A percentile compares a stretch with the other conserved stretches of the same genome.
Evolutionary conservation across 2,888 invertebrate genomes (phyloP).

Genomic region (Eremobia ochroleuca): DNA sequence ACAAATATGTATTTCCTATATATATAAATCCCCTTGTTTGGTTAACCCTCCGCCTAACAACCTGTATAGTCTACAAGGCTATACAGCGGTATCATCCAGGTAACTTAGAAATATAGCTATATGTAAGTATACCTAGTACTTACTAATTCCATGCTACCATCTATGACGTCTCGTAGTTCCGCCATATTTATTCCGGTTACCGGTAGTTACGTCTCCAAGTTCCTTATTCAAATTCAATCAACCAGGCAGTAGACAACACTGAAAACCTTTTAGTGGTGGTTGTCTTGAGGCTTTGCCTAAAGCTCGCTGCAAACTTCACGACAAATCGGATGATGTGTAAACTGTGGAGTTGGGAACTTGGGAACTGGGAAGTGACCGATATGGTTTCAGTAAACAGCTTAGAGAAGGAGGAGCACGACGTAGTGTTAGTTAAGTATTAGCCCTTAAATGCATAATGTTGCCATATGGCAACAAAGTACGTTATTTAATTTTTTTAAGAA

Average conservation of each 20-base stretch:
- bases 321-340: constrained; percentile 29
- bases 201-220: constrained; percentile 43
- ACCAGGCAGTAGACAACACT: constrained; percentile 61
- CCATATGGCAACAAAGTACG: no score
- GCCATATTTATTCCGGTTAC: constrained; percentile 27
- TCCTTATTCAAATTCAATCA: constrained; percentile 65
- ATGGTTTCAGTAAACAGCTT: neutral
- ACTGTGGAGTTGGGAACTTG: constrained; percentile 10
- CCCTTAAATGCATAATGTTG: no score
- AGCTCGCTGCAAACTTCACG: constrained; percentile 46
- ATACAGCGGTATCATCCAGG: neutral
- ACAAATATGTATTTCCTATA: neutral
- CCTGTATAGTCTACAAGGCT: neutral
- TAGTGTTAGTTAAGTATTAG: neutral
- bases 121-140: neutral
- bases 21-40: neutral
- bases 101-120: neutral
- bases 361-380: constrained; percentile 18
- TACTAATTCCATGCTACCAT: neutral
- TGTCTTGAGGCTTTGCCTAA: constrained; percentile 44
- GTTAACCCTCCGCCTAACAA: neutral
- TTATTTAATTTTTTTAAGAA: no score
- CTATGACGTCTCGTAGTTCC: constrained; percentile 8
- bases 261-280: constrained; percentile 70
- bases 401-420: neutral